Evolutionary conservation across 2,888 invertebrate species (phyloP), one percentile per base, ranked within the genome.

Genomic region (Acronicta psi): DNA sequence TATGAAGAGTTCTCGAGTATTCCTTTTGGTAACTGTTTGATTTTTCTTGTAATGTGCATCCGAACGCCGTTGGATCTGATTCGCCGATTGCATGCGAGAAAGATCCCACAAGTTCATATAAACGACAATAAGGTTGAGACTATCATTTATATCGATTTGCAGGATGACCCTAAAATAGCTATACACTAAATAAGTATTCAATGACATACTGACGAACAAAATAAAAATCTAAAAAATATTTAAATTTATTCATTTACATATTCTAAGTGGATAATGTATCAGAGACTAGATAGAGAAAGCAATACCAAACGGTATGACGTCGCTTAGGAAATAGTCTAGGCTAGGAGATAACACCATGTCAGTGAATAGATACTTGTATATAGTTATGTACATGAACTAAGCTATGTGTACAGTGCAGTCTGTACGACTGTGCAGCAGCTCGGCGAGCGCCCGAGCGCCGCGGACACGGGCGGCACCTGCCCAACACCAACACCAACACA

Each of bases 141-240:
- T 46, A 42, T 17, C 38, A 46, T 44, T 50, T 41, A 64, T 41
- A 38, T 59, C 20, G 43, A 43, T 20, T 29, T 47, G 53, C 14
- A 14, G 38, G 31, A 55, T 23, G 23, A 18, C 25, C 52, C 20
- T 51, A 44, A 31, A 37, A 36, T 67, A 59, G 29, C 53, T 74
- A 59, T 74, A 74, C 68, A 71, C 68, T 64, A 64, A 70, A 64
- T 74, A 74, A 67, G 63, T 73, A 73, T 73, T 67, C 70, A 72
- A 58, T 59, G 73, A 72, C 66, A 62, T 51, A 57, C 14, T 43
- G 47, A 44, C 25, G 3, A 59, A 58, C 42, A 20, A 59, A 63
- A 55, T 38, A 45, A 41, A n/a, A 55, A 20, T 41, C 43, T 31
- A 36, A 51, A 54, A 54, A 23, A 52, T 38, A 59, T 53, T 38